These are phyloP conservation scores for Harpegnathos saltator DNA, from an alignment of 1,140 invertebrate species.

Conservation along the genomic window DNA sequence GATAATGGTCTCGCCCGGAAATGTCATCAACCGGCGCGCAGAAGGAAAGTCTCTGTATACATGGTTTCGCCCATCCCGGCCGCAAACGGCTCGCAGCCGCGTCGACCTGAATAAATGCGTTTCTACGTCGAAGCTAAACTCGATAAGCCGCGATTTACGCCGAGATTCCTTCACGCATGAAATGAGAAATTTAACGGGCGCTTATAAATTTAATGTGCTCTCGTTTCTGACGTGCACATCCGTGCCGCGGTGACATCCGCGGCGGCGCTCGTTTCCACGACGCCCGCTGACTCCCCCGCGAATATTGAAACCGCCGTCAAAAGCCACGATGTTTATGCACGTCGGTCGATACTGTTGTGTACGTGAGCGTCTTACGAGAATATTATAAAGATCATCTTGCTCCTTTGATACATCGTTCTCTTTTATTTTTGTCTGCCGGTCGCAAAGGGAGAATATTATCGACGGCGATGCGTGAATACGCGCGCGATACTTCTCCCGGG, in stretches of 20 bases:
- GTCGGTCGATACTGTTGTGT: too few relatives aligned
- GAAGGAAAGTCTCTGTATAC: constrained; percentile 52
- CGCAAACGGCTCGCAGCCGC: background rate
- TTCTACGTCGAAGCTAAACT: constrained; percentile 50
- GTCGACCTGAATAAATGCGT: constrained; percentile 48
- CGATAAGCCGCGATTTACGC: constrained; percentile 54
- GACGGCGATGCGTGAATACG: too few relatives aligned
- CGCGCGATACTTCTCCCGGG: too few relatives aligned
- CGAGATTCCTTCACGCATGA: constrained; percentile 36
- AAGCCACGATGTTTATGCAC: too few relatives aligned
- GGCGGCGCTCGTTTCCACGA: background rate
- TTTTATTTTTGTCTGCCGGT: too few relatives aligned
- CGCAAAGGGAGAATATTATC: too few relatives aligned
- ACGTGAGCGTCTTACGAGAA: too few relatives aligned
- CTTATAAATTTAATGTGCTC: background rate
- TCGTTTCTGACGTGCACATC: background rate
- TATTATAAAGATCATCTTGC: too few relatives aligned
- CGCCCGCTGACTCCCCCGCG: background rate
- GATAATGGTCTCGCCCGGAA: constrained; percentile 46
- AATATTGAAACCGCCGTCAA: background rate
- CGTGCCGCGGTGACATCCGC: background rate
- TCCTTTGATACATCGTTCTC: too few relatives aligned
- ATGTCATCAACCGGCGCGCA: constrained; percentile 40
- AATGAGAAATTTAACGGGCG: constrained; percentile 49
- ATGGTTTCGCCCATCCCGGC: constrained; percentile 34